These are phyloP conservation scores for Drosophila kanapiae DNA, from an alignment of 1,140 invertebrate species.

Conservation along the genomic window DNA sequence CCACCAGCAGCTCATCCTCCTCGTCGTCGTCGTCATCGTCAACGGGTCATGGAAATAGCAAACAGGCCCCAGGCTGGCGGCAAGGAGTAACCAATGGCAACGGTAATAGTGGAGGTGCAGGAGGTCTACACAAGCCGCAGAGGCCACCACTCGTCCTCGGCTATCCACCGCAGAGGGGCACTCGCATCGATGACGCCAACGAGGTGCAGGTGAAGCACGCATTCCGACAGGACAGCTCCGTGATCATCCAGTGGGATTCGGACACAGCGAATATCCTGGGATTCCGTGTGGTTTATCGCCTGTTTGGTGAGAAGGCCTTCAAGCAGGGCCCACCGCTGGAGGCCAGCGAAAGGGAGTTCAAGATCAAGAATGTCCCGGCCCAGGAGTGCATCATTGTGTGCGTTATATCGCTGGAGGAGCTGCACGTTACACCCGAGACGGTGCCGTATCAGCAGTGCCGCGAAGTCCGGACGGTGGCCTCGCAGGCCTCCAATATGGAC, in stretches of 20 bases:
- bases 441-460: slow-evolving; percentile 95
- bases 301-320: slow-evolving; percentile 96
- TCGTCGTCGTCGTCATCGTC: slow-evolving; percentile 40
- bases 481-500: slow-evolving; percentile 94
- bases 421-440: slow-evolving; percentile 92
- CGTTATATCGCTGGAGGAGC: slow-evolving; percentile 95
- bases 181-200: slow-evolving; percentile 87
- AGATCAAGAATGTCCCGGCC: slow-evolving; percentile 95
- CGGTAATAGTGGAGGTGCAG: slow-evolving; percentile 53
- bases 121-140: slow-evolving; percentile 87
- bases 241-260: slow-evolving; percentile 96
- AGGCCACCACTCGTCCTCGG: slow-evolving; percentile 90
- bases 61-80: slow-evolving; percentile 73
- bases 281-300: slow-evolving; percentile 94
- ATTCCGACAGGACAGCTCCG: slow-evolving; percentile 93
- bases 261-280: slow-evolving; percentile 93
- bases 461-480: slow-evolving; percentile 93
- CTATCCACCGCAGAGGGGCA: slow-evolving; percentile 88
- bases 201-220: slow-evolving; percentile 95
- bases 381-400: slow-evolving; percentile 97
- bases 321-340: slow-evolving; percentile 95
- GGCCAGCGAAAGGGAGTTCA: slow-evolving; percentile 94
- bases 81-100: slow-evolving; percentile 78
- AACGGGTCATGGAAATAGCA: slow-evolving; percentile 44
- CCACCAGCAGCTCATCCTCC: slow-evolving; percentile 36